Evolutionary conservation across 1,140 invertebrate genomes (phyloP).

Genomic region (Drosophila kurseongensis): DNA sequence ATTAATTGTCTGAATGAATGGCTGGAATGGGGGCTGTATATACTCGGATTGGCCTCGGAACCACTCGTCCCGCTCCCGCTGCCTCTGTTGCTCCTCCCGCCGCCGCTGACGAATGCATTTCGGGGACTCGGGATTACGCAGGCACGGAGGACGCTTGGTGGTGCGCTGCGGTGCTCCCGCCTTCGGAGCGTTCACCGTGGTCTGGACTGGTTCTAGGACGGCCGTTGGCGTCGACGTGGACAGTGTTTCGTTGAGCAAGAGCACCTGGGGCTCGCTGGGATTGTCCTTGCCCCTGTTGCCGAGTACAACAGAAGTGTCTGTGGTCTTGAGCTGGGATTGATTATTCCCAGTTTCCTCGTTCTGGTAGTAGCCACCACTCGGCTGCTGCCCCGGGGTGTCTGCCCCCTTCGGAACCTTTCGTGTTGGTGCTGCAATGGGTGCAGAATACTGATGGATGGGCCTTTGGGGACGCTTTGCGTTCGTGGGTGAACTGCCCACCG

Average conservation of each 20-base stretch:
- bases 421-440: conserved; percentile 2
- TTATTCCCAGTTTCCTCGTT: conserved; percentile 1
- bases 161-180: background rate
- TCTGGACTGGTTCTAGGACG: background rate
- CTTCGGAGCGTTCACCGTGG: background rate
- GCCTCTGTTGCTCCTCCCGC: conserved; percentile 8
- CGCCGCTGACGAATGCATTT: conserved; percentile 5
- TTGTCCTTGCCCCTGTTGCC: background rate
- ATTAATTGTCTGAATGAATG: conserved; percentile 1
- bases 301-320: background rate
- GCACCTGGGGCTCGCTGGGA: conserved; percentile 1
- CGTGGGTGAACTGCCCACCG: background rate
- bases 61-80: conserved; percentile 8
- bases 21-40: conserved; percentile 6
- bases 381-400: background rate
- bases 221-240: background rate
- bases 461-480: background rate
- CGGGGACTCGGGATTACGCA: conserved; percentile 5
- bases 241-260: background rate
- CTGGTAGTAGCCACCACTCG: conserved; percentile 6
- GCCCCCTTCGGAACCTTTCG: background rate
- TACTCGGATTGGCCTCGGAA: conserved; percentile 5
- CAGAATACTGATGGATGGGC: conserved; percentile 4
- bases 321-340: background rate
- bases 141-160: conserved; percentile 1